phyloP scores from a whole-genome alignment of 2,113 vertebrate genomes.

The Cercopithecus mona region DNA sequence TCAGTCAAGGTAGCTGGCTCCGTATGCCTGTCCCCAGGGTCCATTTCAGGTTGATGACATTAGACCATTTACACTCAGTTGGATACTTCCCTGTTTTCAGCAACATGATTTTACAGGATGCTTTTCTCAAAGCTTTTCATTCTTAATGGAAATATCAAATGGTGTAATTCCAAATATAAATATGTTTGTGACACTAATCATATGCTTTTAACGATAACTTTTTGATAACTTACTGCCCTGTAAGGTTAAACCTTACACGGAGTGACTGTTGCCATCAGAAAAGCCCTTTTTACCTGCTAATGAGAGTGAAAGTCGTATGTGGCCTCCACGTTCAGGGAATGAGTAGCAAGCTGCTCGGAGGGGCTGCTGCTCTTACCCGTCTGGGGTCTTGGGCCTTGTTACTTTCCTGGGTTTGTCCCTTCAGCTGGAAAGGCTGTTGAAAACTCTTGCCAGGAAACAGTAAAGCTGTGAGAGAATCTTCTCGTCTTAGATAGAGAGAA shows the following conservation, averaged over 20 bases:
- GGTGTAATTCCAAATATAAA: conserved; percentile 54
- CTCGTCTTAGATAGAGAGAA: neutral
- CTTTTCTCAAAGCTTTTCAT: conserved; percentile 57
- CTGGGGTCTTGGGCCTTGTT: neutral
- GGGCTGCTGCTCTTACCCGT: neutral
- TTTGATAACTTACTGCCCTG: conserved; percentile 26
- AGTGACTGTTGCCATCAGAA: conserved; percentile 38
- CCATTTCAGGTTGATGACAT: neutral
- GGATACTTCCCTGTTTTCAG: conserved; percentile 34
- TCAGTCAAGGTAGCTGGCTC: neutral
- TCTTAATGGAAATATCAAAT: conserved; percentile 60
- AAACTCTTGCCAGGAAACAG: neutral
- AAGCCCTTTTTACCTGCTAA: conserved; percentile 17
- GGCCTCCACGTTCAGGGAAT: neutral
- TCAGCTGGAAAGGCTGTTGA: neutral
- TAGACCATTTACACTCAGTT: conserved; percentile 35
- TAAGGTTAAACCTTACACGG: conserved; percentile 1
- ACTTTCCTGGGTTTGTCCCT: conserved; percentile 15
- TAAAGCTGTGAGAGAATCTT: neutral
- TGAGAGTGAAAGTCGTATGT: conserved; percentile 40
- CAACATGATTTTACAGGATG: conserved; percentile 45
- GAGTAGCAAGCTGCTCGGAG: neutral
- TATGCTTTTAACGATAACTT: conserved; percentile 9
- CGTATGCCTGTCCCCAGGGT: neutral
- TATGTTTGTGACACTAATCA: conserved; percentile 55